phyloP scores from a whole-genome alignment of 2,797 vertebrate species.

The Petrocephalus schoutedeni region DNA sequence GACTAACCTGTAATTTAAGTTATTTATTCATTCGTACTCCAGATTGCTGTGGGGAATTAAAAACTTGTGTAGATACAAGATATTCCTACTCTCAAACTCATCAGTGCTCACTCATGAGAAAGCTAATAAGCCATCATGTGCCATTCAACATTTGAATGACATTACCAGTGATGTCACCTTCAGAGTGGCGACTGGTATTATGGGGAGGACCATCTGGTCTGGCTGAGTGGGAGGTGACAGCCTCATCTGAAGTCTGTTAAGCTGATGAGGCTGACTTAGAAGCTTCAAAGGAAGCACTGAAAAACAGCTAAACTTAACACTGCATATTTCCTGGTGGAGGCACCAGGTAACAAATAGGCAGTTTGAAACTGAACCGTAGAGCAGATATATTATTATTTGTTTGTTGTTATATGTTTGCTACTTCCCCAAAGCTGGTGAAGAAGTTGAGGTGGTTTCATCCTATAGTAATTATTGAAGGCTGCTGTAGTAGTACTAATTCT shows the following conservation, averaged over 20 bases:
- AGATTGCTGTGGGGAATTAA: neutral
- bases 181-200: conserved; percentile 49
- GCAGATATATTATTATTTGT: neutral
- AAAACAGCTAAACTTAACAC: neutral
- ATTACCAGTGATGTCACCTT: conserved; percentile 57
- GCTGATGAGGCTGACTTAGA: conserved; percentile 51
- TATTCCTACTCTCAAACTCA: neutral
- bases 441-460: neutral
- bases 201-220: conserved; percentile 62
- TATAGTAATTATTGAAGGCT: neutral
- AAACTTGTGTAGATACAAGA: neutral
- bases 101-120: neutral
- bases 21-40: neutral
- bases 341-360: neutral
- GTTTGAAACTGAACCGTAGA: neutral
- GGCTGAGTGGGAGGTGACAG: conserved; percentile 52
- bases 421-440: neutral
- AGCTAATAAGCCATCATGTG: neutral
- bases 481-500: neutral
- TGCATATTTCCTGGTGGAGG: neutral
- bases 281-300: conserved; percentile 35
- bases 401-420: neutral
- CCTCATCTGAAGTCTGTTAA: conserved; percentile 56
- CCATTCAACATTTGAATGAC: conserved; percentile 41
- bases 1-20: neutral